Base-by-base conservation (phyloP, 2,113 vertebrate species). In the Spermophilus dauricus region DNA sequence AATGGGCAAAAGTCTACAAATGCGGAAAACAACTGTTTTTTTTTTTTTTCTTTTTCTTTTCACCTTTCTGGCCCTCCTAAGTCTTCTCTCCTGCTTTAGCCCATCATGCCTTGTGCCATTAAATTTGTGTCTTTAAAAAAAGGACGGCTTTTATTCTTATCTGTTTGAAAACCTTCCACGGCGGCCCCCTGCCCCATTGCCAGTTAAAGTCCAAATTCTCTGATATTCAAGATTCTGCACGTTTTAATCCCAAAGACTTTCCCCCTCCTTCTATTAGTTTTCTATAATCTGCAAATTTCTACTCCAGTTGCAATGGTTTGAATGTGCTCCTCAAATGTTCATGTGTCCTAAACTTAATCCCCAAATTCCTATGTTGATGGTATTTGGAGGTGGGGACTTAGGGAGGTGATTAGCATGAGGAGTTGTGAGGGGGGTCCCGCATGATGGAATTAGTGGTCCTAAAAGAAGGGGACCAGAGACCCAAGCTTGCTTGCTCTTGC, bases 111-210 rank as follows among this genome's bases (percentile, higher is more conserved):
- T 39, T 42, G 48, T 78, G 83, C 78, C 8, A 37, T 69, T n/a
- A n/a, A 39, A 61, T 34, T 39, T 70, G 42, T 65, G 53, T 93
- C 63, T 84, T 70, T 42, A 73, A 76, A 53, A n/a, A 82, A 94
- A 97, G 70, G 58, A 63, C 61, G 16, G 8, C 63, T 80, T 61
- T 51, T 77, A 84, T 45, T 86, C 32, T 51, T 67, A 76, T 48
- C n/a, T 58, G 37, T 39, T 86, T 77, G 24, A n/a, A 97, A 95
- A 72, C 20, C 48, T 87, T 65, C 86, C 32, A 37, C 8, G 86
- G 76, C 0, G 3, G 16, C 32, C 48, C 12, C 34, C 63, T 75
- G 78, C 39, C 51, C 61, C 61, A 63, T 72, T 58, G 34, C 39
- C 70, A 96, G 34, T 11, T 17, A 65, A 90, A 87, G 61, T 22